Evolutionary conservation across 2,888 invertebrate genomes (phyloP), one percentile per base, ranked within the genome.

Genomic region (Chrysina gloriosa): DNA sequence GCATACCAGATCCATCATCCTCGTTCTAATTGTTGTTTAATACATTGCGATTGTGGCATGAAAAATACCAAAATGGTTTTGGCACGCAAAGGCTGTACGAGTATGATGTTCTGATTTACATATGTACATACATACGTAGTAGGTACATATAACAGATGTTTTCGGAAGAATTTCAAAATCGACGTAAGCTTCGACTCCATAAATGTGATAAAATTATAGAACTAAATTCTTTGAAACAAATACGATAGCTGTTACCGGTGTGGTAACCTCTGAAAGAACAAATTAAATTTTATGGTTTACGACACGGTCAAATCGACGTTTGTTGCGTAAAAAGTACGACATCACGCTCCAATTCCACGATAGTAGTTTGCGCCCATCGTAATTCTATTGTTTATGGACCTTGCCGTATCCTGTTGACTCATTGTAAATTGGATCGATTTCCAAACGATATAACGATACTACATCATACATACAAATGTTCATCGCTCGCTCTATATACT

Each of bases 331-430:
- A 56, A 65, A 63, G n/a, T 36, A 68, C 71, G 71, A 69, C 69
- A 72, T 73, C 71, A 73, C 71, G 74, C 73, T 74, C 74, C 73
- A 74, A 71, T 74, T 74, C 69, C 66, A 29, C 2, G 27, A 50
- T 14, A 27, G 27, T 16, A 50, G 70, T 71, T 74, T 70, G 70
- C 72, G 70, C 72, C 71, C 72, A 69, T 65, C 63, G 71, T 69
- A 66, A 70, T 70, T 70, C 71, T 67, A 74, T 74, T 74, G 74
- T 74, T 70, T 70, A 67, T 69, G 70, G 71, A 73, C 73, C 68
- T 71, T 72, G 72, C 70, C 70, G 65, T 71, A 72, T 73, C 74
- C 74, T 72, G 72, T 74, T 74, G 70, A 71, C 69, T 73, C 72
- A 73, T 68, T 66, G 50, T 48, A 72, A 74, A 72, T 71, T 69